Evolutionary conservation across 2,888 invertebrate species (phyloP).

Genomic region (Caenorhabditis zanzibari): DNA sequence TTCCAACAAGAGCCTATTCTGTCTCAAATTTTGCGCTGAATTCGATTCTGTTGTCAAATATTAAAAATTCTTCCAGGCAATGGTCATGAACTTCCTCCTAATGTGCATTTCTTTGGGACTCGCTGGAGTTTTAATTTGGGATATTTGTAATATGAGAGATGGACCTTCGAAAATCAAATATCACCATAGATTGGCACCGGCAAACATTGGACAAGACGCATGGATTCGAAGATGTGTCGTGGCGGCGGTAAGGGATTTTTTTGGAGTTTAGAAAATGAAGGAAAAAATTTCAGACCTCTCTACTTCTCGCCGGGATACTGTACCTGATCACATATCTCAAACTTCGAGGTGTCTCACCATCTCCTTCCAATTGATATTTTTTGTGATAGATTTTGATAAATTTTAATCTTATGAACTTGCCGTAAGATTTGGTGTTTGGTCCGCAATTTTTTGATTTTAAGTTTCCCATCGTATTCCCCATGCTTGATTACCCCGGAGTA

Average conservation of each 20-base stretch:
- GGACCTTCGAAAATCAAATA: constrained; percentile 34
- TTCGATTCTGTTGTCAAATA: constrained; percentile 1
- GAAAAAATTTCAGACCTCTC: constrained; percentile 41
- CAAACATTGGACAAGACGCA: constrained; percentile 64
- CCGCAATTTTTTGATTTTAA: too few relatives aligned
- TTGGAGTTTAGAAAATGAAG: not conserved
- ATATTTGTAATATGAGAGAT: constrained; percentile 58
- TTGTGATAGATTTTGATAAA: too few relatives aligned
- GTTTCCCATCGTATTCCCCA: too few relatives aligned
- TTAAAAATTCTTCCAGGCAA: constrained; percentile 45
- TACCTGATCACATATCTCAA: constrained; percentile 64
- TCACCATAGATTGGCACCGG: constrained; percentile 52
- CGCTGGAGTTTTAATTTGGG: constrained; percentile 44
- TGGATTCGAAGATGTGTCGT: constrained; percentile 69
- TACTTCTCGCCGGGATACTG: constrained; percentile 55
- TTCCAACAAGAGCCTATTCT: not conserved
- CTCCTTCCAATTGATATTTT: not conserved
- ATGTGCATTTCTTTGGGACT: constrained; percentile 13
- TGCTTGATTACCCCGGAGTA: too few relatives aligned
- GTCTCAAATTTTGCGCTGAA: not conserved
- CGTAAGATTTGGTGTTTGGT: too few relatives aligned
- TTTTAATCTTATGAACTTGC: too few relatives aligned
- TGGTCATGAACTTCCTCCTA: constrained; percentile 20
- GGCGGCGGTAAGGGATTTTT: constrained; percentile 60
- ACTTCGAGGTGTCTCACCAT: constrained; percentile 12